phyloP scores from a whole-genome alignment of 2,797 vertebrate genomes.

The Coluber constrictor region DNA sequence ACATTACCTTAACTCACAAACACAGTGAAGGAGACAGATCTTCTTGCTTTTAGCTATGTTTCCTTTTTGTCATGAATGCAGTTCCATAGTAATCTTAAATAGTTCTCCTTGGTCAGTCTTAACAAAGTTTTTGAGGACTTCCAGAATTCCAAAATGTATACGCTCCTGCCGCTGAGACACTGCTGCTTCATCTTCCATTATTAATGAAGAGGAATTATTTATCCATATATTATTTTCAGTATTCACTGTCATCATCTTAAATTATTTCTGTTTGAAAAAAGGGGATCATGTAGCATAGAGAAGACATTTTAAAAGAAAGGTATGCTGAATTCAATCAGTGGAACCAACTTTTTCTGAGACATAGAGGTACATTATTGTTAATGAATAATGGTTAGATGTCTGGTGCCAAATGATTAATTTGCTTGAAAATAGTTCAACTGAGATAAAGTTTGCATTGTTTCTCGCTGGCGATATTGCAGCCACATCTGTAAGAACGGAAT shows the following conservation, averaged over 20 bases:
- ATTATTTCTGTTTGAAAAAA: neutral
- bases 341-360: neutral
- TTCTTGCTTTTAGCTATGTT: neutral
- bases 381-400: slow-evolving; percentile 28
- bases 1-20: neutral
- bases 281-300: neutral
- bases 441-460: slow-evolving; percentile 59
- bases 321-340: neutral
- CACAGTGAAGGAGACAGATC: neutral
- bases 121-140: neutral
- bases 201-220: neutral
- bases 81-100: neutral
- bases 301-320: neutral
- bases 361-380: neutral
- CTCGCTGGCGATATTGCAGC: slow-evolving; percentile 50
- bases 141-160: neutral
- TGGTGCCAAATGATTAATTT: slow-evolving; percentile 50
- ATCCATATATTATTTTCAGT: neutral
- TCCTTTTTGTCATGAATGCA: neutral
- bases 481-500: slow-evolving; percentile 60
- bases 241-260: neutral
- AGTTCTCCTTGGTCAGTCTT: neutral
- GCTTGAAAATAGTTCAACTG: slow-evolving; percentile 47
- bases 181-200: neutral
- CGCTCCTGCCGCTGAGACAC: neutral